phyloP scores from a whole-genome alignment of 2,797 vertebrate genomes.

The Harpagifer antarcticus region DNA sequence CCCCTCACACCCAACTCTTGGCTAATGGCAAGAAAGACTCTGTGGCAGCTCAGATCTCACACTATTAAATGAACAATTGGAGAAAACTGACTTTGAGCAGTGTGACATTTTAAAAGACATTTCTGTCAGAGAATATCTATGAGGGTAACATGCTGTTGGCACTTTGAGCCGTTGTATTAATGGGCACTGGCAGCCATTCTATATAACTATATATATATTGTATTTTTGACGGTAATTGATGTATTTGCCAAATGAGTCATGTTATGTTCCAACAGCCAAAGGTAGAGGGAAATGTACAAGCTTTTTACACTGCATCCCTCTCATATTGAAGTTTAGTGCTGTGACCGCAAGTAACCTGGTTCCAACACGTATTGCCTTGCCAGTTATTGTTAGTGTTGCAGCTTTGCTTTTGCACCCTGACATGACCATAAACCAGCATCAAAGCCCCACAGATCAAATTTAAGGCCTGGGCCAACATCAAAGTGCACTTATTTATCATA shows the following conservation, averaged over 20 bases:
- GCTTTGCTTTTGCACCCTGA: constrained; percentile 33
- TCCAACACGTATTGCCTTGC: constrained; percentile 56
- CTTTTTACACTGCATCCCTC: constrained; percentile 18
- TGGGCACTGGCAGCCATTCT: too few species aligned
- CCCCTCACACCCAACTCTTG: constrained; percentile 5
- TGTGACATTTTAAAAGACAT: constrained; percentile 15
- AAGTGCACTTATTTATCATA: constrained; percentile 64
- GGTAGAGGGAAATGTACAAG: constrained; percentile 18
- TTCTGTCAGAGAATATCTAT: background rate
- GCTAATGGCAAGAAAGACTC: constrained; percentile 3
- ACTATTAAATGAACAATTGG: constrained; percentile 14
- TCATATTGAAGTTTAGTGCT: constrained; percentile 34
- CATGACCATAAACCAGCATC: constrained; percentile 59
- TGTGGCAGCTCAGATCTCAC: background rate
- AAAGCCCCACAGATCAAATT: constrained; percentile 42
- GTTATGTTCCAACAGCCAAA: constrained; percentile 12
- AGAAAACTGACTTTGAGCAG: constrained; percentile 9
- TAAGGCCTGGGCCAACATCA: constrained; percentile 47
- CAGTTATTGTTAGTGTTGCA: constrained; percentile 62
- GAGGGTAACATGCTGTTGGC: constrained; percentile 1
- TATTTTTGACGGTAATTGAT: background rate
- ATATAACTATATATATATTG: background rate
- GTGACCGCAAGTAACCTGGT: constrained; percentile 43
- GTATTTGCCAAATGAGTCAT: background rate
- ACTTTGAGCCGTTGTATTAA: background rate